Evolutionary conservation across 2,888 invertebrate species (phyloP), one percentile per base, ranked within the genome.

Genomic region (Netelia fuscicornis): DNA sequence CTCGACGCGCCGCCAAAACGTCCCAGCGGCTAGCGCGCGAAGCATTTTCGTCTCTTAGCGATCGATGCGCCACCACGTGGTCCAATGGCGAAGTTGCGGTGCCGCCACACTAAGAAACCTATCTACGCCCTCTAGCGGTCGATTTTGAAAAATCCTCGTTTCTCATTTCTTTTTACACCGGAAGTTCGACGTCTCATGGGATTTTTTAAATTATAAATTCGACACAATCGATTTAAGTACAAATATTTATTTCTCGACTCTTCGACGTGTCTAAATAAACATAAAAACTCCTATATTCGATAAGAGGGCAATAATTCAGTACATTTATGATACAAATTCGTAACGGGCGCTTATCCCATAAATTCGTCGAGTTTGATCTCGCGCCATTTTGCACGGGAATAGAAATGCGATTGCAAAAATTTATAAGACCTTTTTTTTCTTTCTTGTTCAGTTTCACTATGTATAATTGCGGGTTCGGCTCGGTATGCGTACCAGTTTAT

Each of bases 211-310:
- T 48, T 11, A 48, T 13, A 13, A 48, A 48, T 13, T 48, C 48
- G 48, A 48, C 11, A 48, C 48, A 0, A 48, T 60, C 10, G 60
- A 65, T 65, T 75, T 88, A 88, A 88, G 87, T 88, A 88, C 87
- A 88, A 88, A 88, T 87, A 84, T 86, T 87, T 84, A 85, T 87
- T 88, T 85, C 87, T 87, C 85, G 85, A 86, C 84, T 85, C 67
- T 81, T 85, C 85, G 84, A 80, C 72, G 82, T 86, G 77, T 83
- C 81, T 87, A 77, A 87, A 82, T 86, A 81, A 88, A 88, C 82
- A 84, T 86, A 86, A 88, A 87, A 88, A 86, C 62, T 81, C 85
- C 84, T 86, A 86, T 82, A 86, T 85, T 37, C 81, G 81, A 86
- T 83, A 86, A 86, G 81, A 84, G 85, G 83, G 80, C 72, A 78